Base-by-base conservation (phyloP, 2,888 invertebrate genomes). In the Lacanobia oleracea region DNA sequence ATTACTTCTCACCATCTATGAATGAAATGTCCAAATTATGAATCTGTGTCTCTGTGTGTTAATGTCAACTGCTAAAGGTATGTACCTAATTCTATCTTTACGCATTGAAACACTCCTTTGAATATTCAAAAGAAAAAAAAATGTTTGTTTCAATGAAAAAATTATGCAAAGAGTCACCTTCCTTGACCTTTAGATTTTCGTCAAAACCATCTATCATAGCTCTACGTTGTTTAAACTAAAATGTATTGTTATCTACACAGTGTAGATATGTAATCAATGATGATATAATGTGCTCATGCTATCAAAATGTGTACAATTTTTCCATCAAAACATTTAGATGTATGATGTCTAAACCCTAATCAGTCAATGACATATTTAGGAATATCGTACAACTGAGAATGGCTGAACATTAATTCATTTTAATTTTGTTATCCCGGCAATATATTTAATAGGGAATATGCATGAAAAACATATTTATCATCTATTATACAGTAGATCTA, bases 191-290 rank as follows among this genome's bases (percentile, higher is more conserved):
- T 69, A 40, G 1, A 57, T 69, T 68, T 56, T 68, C 65, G 27
- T 48, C 45, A 69, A 69, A 79, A 67, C 56, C 63, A 80, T 72
- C 72, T 65, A 78, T 74, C 79, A 68, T 45, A 1, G 53, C 62
- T 56, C 21, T 48, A 57, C 60, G 1, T 57, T 78, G 77, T 63
- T 50, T 67, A 51, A 66, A 77, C 75, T 51, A 53, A 75, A 61
- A 64, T 56, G 33, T 79, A 45, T 60, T 65, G 40, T 74, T 79
- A 78, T 78, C 77, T 68, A 37, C 12, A 48, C 51, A 54, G 50
- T 50, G 18, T 53, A 72, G 78, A 72, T 77, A 77, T 67, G 72
- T 56, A 77, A 77, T 72, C 78, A 72, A 48, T 62, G 72, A 77
- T 77, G 56, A 77, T 66, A 77, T 66, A 77, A 72, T 48, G 50